Percentiles rank a stretch among this genome's conserved stretches.
Conservation (phyloP, 2,113 vertebrate genomes). For the Murina feae region DNA sequence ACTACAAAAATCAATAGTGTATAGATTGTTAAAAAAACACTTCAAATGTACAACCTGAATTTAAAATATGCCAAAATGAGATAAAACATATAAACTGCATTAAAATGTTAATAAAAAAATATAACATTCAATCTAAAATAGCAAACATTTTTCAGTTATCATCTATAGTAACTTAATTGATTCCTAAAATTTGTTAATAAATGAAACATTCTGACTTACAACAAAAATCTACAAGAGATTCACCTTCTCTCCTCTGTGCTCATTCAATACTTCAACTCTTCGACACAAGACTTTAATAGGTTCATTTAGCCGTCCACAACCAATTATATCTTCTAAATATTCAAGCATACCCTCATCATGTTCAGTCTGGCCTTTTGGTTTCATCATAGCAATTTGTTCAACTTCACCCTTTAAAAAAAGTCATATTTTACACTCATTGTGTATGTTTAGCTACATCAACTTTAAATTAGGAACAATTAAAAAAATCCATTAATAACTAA, state of each 20-base stretch:
- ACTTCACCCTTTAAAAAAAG: constrained; percentile 91
- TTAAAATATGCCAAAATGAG: constrained; percentile 12
- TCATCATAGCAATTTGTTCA: constrained; percentile 99
- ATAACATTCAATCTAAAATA: background rate
- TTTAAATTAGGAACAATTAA: background rate
- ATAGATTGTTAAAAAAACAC: background rate
- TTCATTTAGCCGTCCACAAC: constrained; percentile 93
- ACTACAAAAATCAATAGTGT: constrained; percentile 78
- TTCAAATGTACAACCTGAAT: background rate
- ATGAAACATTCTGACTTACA: constrained; percentile 11
- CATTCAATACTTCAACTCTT: constrained; percentile 92
- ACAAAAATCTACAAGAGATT: constrained; percentile 30
- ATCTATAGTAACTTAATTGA: background rate
- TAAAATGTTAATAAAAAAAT: background rate
- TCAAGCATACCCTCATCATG: constrained; percentile 98
- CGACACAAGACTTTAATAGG: constrained; percentile 89
- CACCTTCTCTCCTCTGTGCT: constrained; percentile 95
- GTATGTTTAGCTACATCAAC: constrained; percentile 21
- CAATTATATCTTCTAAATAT: constrained; percentile 96
- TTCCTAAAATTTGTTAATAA: background rate
- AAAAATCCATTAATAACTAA: background rate
- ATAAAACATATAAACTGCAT: background rate
- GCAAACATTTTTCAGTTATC: background rate
- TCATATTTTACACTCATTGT: constrained; percentile 34
- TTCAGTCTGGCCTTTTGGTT: constrained; percentile 95